Evolutionary conservation across 2,113 vertebrate species (phyloP), one percentile per base, ranked within the genome.

Genomic region (Tychaedon coryphoeus): DNA sequence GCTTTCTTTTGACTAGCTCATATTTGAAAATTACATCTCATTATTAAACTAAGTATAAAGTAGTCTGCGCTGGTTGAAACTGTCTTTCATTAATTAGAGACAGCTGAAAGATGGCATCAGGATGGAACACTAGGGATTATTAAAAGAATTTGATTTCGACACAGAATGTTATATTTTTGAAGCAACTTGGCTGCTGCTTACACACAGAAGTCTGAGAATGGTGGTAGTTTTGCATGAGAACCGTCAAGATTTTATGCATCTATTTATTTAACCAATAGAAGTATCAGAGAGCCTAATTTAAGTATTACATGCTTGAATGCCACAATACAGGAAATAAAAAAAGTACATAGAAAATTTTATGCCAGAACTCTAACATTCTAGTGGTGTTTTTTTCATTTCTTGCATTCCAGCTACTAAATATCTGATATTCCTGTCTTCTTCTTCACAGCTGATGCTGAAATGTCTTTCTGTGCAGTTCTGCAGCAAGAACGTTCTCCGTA

Each of bases 381-480:
- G 14, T 42, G 4, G 8, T 8, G 5, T 4, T 53, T 29, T 61
- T 56, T 23, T 9, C 34, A 0, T 42, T 33, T 53, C 38, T 57
- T 73, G 14, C 14, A 69, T 53, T 77, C 53, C 57, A 76, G 25
- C 14, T 62, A 18, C 38, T 81, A 72, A 67, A 67, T 42, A 62
- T 38, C 36, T 57, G 38, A 67, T 67, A 81, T 47, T 48, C 12
- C 58, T 62, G 10, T 26, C 33, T 61, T 7, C 10, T 38, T 20
- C 47, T 62, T 53, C 36, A 53, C 19, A 47, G 42, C 25, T 86
- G 42, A 57, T 51, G 19, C 14, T 80, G 29, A 56, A 80, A 61
- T 36, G 2, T n/a, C 29, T 57, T 86, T 72, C 42, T 72, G 5
- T 23, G 19, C 14, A 36, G n/a, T 36, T 19, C 23, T 15, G 3